Evolutionary conservation across 2,113 vertebrate genomes (phyloP), one percentile per base, ranked within the genome.

Genomic region (Cynocephalus volans): DNA sequence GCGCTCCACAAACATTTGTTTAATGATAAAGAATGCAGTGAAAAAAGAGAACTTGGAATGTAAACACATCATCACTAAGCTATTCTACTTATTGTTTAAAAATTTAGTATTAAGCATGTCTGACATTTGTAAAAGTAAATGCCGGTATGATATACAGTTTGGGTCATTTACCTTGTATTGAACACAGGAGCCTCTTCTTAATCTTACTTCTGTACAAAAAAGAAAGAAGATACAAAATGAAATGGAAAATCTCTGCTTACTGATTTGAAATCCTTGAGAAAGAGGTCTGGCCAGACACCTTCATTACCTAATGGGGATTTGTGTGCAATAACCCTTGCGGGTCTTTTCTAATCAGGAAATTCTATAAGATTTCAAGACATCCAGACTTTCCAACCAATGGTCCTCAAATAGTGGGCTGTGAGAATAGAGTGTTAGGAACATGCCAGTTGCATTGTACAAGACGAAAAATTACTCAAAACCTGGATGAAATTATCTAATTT

Each of bases 241-340:
- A 31, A n/a, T 26, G 5, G 23, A 31, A 62, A 23, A 15, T 23
- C 6, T 3, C n/a, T 24, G 17, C 10, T 12, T 28, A 7, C 5
- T 70, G 31, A 33, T 0, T 6, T 14, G 19, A 48, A 33, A 70
- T 19, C 10, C 10, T 18, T 50, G 23, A 10, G 6, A 8, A 64
- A 52, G 45, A 82, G 14, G 7, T 14, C 11, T 5, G 4, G 3
- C 7, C 9, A 31, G 28, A 23, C 14, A 10, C 7, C 6, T n/a
- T 31, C 1, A 7, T 21, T 10, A 5, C 69, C 21, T 18, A 6
- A 6, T 1, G 3, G 58, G 7, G 13, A 5, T 52, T 33, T 26
- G 1, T 4, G 11, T 1, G 0, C 18, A 26, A 18, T 36, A 56
- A 65, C 5, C 2, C n/a, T 48, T 1, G 4, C 0, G 0, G 8